Percentiles rank a stretch among this genome's conserved stretches.
phyloP scores from a whole-genome alignment of 2,888 invertebrate species.

The Melanchra persicariae region DNA sequence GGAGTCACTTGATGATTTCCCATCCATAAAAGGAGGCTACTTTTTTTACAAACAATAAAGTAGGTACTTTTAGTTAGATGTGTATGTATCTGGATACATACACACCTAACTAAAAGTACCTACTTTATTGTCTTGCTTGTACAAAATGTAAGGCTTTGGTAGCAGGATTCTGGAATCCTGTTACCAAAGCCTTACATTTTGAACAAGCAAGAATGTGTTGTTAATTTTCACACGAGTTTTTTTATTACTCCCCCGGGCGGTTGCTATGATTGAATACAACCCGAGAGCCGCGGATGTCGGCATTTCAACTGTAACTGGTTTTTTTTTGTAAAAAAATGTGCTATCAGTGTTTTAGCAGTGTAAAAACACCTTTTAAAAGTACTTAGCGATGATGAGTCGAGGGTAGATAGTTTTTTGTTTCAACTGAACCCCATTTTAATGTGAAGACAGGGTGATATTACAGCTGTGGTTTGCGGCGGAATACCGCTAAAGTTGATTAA shows the following conservation, averaged over 20 bases:
- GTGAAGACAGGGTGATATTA: constrained; percentile 36
- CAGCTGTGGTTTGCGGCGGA: constrained; percentile 41
- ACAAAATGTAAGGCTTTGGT: constrained; percentile 34
- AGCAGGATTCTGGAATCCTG: too few relatives aligned
- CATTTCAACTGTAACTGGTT: constrained; percentile 52
- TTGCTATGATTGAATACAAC: constrained; percentile 82
- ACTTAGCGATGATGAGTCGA: constrained; percentile 60
- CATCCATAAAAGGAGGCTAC: too few relatives aligned
- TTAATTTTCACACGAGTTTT: constrained; percentile 81
- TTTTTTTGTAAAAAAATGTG: constrained; percentile 63
- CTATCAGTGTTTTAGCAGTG: constrained; percentile 70
- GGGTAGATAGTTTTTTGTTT: constrained; percentile 60
- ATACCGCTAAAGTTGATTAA: constrained; percentile 61
- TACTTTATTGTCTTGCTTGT: constrained; percentile 58
- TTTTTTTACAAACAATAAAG: too few relatives aligned
- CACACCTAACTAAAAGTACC: too few relatives aligned
- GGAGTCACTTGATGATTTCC: too few relatives aligned
- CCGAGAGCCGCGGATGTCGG: constrained; percentile 74
- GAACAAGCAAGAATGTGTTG: constrained; percentile 70
- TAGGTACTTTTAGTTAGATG: too few relatives aligned
- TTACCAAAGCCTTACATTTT: constrained; percentile 30
- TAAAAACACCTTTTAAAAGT: constrained; percentile 71
- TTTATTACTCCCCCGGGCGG: constrained; percentile 74
- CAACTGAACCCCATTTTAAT: constrained; percentile 52
- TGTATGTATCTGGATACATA: too few relatives aligned